Base-by-base conservation (phyloP, 1,140 invertebrate species). In the Plodia interpunctella region DNA sequence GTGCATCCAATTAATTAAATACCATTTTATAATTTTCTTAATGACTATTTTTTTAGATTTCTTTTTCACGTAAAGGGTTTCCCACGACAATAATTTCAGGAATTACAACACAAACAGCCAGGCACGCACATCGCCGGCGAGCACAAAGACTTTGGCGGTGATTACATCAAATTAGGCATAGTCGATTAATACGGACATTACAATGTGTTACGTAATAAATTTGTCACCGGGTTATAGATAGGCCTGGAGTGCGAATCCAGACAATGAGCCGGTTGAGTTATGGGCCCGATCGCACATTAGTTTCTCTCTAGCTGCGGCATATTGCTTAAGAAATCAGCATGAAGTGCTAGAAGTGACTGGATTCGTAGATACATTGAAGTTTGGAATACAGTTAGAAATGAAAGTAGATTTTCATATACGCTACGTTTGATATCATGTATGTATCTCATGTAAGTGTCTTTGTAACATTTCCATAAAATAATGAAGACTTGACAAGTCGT, bases 211-310 rank as follows among this genome's bases (percentile, higher is more conserved):
- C 73, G 80, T 75, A 83, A 83, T 87, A 87, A 87, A 84, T 87
- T 87, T 84, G 83, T 87, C 81, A 68, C 68, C 68, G 73, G 64
- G 67, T 76, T 80, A 80, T 74, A 82, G 81, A 83, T 84, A 84
- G 78, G 66, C 75, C 75, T 70, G 76, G 77, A 78, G 78, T 79
- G 75, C 74, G 77, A 83, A 75, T 74, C 67, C 72, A 76, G 76
- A 83, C 82, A 87, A 87, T 85, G 76, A 83, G 72, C 68, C 56
- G 72, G 60, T 72, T 87, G 82, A 87, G 66, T 83, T 85, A 87
- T 83, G 66, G 71, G 70, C 54, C 59, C 68, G 74, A 80, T 75
- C 73, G 78, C 59, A 76, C 80, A 87, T 85, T 83, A 85, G 76
- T 87, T 79, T 78, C 72, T 66, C 62, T 66, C 74, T 75, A 73